These are phyloP conservation scores for Ochotona curzoniae DNA, from an alignment of 2,113 vertebrate species.

Conservation along the genomic window DNA sequence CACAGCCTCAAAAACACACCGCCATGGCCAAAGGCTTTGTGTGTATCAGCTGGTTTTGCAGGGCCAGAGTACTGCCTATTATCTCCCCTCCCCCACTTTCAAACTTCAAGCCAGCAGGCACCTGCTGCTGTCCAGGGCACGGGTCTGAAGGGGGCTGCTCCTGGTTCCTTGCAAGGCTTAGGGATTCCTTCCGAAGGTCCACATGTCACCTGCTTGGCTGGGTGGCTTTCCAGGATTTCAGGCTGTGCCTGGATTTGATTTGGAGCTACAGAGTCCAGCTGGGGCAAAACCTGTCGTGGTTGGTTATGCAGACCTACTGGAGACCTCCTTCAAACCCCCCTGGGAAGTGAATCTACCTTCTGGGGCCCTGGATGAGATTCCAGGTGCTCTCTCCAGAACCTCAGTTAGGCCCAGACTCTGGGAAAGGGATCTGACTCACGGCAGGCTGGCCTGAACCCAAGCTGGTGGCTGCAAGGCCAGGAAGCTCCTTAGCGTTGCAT, in stretches of 20 bases:
- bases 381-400: constrained; percentile 37
- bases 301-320: constrained; percentile 45
- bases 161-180: constrained; percentile 42
- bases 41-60: constrained; percentile 54
- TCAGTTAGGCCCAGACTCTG: constrained; percentile 56
- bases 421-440: constrained; percentile 52
- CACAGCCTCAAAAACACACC: constrained; percentile 53
- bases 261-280: constrained; percentile 29
- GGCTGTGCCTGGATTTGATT: background rate
- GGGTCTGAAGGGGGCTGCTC: constrained; percentile 1
- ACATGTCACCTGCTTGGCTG: background rate
- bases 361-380: constrained; percentile 26
- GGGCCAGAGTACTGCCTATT: background rate
- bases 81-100: background rate
- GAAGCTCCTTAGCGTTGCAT: constrained; percentile 29
- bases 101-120: constrained; percentile 40
- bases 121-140: constrained; percentile 28
- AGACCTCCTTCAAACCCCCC: constrained; percentile 32
- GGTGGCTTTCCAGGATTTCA: constrained; percentile 26
- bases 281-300: constrained; percentile 42
- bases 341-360: constrained; percentile 36
- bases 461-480: constrained; percentile 26
- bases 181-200: background rate
- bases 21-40: background rate
- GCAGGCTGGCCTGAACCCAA: constrained; percentile 18